phyloP scores from a whole-genome alignment of 2,888 invertebrate genomes.

The Brachypalpus laphriformis region DNA sequence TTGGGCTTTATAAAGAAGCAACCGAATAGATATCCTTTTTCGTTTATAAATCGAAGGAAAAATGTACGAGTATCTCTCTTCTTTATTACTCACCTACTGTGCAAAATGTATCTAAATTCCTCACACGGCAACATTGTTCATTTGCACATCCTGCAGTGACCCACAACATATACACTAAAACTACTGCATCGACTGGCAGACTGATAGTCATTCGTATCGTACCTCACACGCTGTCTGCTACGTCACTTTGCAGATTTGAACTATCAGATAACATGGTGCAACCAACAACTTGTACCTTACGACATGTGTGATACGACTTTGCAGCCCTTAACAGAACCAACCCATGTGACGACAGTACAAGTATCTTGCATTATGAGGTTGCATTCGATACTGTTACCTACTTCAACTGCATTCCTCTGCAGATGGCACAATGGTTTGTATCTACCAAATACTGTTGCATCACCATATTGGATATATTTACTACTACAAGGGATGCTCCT shows the following conservation, averaged over 20 bases:
- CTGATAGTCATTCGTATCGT: conserved; percentile 32
- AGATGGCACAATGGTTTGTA: conserved; percentile 7
- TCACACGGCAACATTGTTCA: conserved; percentile 19
- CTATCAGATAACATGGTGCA: conserved; percentile 16
- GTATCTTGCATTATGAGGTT: neutral
- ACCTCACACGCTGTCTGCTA: neutral
- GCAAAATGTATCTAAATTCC: too few relatives aligned
- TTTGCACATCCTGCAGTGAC: conserved; percentile 37
- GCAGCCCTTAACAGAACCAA: conserved; percentile 29
- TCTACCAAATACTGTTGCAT: conserved; percentile 27
- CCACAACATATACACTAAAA: conserved; percentile 16
- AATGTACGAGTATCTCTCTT: too few relatives aligned
- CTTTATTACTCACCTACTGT: too few relatives aligned
- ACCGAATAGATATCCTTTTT: too few relatives aligned
- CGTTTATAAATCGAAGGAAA: too few relatives aligned
- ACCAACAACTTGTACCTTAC: neutral
- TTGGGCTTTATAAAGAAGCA: too few relatives aligned
- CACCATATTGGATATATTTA: conserved; percentile 30
- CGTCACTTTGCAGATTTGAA: conserved; percentile 55
- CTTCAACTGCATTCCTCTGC: conserved; percentile 56
- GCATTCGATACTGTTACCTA: neutral
- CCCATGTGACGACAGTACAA: neutral
- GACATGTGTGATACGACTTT: conserved; percentile 28
- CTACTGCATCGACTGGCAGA: conserved; percentile 40
- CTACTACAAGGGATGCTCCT: conserved; percentile 49